phyloP scores from a whole-genome alignment of 1,140 invertebrate species.

The Laupala kohalensis region DNA sequence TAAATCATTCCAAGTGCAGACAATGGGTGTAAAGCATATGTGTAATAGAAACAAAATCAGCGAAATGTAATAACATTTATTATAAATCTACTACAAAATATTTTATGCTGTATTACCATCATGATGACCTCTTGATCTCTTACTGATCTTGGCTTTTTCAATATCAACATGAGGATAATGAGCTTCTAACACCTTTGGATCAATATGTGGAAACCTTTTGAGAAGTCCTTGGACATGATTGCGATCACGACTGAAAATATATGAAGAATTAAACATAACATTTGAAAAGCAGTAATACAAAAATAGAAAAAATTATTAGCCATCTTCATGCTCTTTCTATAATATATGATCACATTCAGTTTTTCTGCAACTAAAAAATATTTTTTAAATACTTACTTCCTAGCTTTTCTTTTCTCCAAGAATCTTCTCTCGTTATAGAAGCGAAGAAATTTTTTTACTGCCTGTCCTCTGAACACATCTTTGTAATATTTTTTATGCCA shows the following conservation, averaged over 20 bases:
- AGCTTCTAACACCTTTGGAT: constrained; percentile 52
- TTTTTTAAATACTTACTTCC: constrained; percentile 36
- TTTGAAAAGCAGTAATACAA: too few relatives aligned
- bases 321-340: too few relatives aligned
- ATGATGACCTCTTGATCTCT: constrained; percentile 42
- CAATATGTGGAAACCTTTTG: constrained; percentile 60
- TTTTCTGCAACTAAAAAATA: too few relatives aligned
- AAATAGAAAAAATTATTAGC: too few relatives aligned
- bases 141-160: constrained; percentile 40
- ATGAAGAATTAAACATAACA: neutral
- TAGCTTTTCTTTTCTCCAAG: constrained; percentile 37
- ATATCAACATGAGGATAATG: constrained; percentile 66
- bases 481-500: constrained; percentile 38
- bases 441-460: constrained; percentile 47
- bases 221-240: constrained; percentile 53
- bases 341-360: too few relatives aligned
- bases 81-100: too few relatives aligned
- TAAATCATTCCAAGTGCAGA: too few relatives aligned
- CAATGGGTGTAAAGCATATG: too few relatives aligned
- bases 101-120: constrained; percentile 13
- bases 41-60: too few relatives aligned
- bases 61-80: too few relatives aligned
- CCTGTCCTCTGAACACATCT: constrained; percentile 28
- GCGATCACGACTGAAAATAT: constrained; percentile 38
- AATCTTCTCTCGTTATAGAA: constrained; percentile 50